phyloP scores from a whole-genome alignment of 1,140 invertebrate species.

The Homarus americanus region DNA sequence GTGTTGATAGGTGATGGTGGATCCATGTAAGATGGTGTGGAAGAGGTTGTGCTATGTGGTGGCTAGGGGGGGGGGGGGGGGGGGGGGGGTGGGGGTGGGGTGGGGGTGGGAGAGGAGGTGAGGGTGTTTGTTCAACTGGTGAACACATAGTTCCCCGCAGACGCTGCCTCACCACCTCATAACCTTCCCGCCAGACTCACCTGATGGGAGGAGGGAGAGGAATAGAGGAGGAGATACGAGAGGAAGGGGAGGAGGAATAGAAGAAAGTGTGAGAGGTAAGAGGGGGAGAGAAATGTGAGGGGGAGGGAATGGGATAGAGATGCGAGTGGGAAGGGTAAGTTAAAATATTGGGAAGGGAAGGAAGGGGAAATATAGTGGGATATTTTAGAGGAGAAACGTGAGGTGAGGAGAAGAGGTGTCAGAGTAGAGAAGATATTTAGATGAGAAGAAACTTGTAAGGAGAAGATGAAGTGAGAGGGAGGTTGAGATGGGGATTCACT shows the following conservation, averaged over 20 bases:
- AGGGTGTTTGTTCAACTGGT: constrained; percentile 65
- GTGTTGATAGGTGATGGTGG: too few relatives aligned
- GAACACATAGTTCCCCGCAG: constrained; percentile 44
- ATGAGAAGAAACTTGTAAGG: too few relatives aligned
- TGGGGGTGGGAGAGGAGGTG: neutral
- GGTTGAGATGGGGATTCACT: too few relatives aligned
- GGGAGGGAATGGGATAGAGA: neutral
- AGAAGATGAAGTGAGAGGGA: too few relatives aligned
- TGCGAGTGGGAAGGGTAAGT: neutral
- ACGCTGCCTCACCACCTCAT: neutral
- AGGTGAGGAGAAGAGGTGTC: too few relatives aligned
- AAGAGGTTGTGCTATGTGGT: neutral
- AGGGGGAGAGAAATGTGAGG: neutral
- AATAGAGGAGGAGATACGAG: neutral
- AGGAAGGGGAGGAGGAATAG: neutral
- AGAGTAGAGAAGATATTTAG: too few relatives aligned
- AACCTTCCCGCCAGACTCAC: neutral
- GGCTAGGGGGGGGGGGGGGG: neutral
- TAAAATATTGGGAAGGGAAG: too few relatives aligned
- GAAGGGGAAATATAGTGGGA: neutral
- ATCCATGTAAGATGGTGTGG: neutral
- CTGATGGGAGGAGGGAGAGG: neutral
- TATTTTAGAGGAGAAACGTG: too few relatives aligned
- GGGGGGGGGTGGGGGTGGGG: neutral
- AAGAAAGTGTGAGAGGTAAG: neutral